Evolutionary conservation across 1,140 invertebrate species (phyloP).

Genomic region (Cydia amplana): DNA sequence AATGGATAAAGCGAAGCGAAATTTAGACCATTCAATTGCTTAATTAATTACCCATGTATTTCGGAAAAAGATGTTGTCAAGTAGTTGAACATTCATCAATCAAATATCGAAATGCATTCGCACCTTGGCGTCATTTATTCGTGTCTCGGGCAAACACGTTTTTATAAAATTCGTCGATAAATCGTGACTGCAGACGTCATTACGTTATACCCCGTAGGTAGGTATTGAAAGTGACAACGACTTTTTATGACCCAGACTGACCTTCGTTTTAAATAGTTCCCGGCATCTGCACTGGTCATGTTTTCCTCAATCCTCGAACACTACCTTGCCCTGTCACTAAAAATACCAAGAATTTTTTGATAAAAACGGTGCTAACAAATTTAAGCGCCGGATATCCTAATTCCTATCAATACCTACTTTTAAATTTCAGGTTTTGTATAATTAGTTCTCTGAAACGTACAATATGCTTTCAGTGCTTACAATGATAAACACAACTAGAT

Average conservation of each 20-base stretch:
- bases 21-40: no score
- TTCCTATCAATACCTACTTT: background rate
- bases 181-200: conserved; percentile 19
- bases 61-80: no score
- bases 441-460: no score
- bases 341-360: background rate
- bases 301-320: conserved; percentile 20
- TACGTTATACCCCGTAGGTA: conserved; percentile 6
- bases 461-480: no score
- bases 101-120: no score
- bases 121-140: background rate
- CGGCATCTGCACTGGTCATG: conserved; percentile 18
- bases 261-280: conserved; percentile 23
- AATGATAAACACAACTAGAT: no score
- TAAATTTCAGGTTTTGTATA: background rate
- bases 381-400: background rate
- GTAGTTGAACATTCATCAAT: no score
- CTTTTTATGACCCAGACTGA: conserved; percentile 24
- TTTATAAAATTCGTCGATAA: background rate
- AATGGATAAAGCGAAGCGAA: no score
- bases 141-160: background rate
- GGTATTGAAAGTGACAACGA: conserved; percentile 21
- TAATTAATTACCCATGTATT: no score
- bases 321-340: conserved; percentile 3
- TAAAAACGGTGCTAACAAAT: background rate